Conservation (phyloP, 2,113 vertebrate species). For the Hippocampus barbouri region DNA sequence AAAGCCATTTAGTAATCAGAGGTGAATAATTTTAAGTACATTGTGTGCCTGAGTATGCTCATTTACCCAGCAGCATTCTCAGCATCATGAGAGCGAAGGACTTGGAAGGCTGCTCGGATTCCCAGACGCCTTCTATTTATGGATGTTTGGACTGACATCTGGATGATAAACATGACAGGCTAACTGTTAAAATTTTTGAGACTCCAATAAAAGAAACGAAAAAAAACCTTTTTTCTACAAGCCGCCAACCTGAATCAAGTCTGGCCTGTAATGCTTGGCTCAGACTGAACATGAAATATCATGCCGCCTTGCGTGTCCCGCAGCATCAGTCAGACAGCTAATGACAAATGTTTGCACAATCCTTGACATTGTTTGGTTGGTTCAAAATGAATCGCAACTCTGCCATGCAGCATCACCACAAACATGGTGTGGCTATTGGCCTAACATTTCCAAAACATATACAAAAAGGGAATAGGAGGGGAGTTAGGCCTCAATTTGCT, state of each 20-base stretch:
- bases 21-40: background rate
- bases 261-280: background rate
- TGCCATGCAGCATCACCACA: too few relatives aligned
- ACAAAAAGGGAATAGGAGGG: too few relatives aligned
- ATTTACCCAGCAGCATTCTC: slow-evolving; percentile 27
- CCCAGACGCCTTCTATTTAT: slow-evolving; percentile 86
- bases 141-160: slow-evolving; percentile 92
- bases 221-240: too few relatives aligned
- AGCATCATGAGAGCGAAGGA: slow-evolving; percentile 70
- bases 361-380: too few relatives aligned
- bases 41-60: slow-evolving; percentile 1
- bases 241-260: background rate
- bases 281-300: too few relatives aligned
- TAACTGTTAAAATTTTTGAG: background rate
- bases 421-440: too few relatives aligned
- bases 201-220: background rate
- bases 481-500: too few relatives aligned
- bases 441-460: too few relatives aligned
- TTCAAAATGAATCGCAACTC: too few relatives aligned
- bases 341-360: too few relatives aligned
- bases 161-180: slow-evolving; percentile 15
- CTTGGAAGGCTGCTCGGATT: slow-evolving; percentile 86
- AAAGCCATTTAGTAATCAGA: too few relatives aligned
- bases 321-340: background rate
- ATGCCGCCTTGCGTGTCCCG: too few relatives aligned